Evolutionary conservation across 2,113 vertebrate species (phyloP).

Genomic region (Sapajus apella): DNA sequence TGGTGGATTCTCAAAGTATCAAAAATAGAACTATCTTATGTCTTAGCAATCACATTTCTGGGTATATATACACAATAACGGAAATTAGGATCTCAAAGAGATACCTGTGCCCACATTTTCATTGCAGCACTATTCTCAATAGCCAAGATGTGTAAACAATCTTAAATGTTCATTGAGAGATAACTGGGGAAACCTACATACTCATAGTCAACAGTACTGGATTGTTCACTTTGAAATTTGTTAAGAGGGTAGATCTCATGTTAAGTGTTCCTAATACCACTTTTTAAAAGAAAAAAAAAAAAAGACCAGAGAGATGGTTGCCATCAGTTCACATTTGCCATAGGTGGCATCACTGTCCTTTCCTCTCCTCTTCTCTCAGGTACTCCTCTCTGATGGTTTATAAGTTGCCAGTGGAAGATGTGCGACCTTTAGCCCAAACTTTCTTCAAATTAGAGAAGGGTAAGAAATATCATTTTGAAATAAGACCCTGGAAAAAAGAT

Average conservation of each 20-base stretch:
- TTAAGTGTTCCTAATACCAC: background rate
- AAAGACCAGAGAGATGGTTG: background rate
- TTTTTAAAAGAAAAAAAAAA: background rate
- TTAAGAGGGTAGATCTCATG: background rate
- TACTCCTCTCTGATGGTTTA: slow-evolving; percentile 48
- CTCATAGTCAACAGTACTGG: background rate
- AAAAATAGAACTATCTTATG: background rate
- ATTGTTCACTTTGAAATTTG: background rate
- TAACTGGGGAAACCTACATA: too few species aligned
- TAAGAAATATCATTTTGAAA: background rate
- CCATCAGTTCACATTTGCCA: background rate
- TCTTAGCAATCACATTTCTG: background rate
- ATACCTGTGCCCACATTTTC: background rate
- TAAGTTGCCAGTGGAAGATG: slow-evolving; percentile 37
- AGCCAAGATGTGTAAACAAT: background rate
- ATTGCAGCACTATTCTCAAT: background rate
- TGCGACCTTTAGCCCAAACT: slow-evolving; percentile 36
- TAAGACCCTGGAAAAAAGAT: background rate
- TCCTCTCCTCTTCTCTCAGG: background rate
- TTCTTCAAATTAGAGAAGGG: slow-evolving; percentile 48
- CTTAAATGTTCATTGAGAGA: background rate
- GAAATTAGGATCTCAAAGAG: background rate
- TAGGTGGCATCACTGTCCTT: background rate
- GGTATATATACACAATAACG: background rate
- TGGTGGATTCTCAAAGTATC: background rate